Evolutionary conservation across 2,113 vertebrate genomes (phyloP).

Genomic region (Thamnophis sirtalis): DNA sequence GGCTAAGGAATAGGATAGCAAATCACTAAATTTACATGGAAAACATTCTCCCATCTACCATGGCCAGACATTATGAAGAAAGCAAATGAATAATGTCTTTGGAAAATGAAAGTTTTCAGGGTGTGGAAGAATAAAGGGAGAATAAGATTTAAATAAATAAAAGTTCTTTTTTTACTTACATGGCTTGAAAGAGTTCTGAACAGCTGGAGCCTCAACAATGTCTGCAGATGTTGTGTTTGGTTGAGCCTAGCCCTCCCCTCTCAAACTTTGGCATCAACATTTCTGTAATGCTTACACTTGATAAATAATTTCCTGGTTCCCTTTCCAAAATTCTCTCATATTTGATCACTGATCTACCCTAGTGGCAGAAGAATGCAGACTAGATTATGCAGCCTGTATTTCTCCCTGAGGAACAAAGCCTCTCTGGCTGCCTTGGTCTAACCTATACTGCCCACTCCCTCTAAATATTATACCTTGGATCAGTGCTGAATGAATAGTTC

Average conservation of each 20-base stretch:
- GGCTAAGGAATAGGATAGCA: rapidly evolving
- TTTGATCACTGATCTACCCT: constrained; percentile 24
- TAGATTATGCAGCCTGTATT: background rate
- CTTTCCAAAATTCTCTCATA: constrained; percentile 43
- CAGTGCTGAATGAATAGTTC: constrained; percentile 52
- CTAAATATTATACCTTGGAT: constrained; percentile 64
- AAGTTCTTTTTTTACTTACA: constrained; percentile 63
- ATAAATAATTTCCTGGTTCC: constrained; percentile 61
- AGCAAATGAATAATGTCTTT: constrained; percentile 18
- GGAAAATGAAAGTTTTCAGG: constrained; percentile 24
- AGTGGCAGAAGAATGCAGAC: background rate
- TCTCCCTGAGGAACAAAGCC: constrained; percentile 10
- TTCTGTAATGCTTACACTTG: constrained; percentile 47
- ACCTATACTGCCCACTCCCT: constrained; percentile 3
- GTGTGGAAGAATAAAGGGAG: constrained; percentile 37
- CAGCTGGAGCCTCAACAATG: constrained; percentile 59
- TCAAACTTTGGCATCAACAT: constrained; percentile 47
- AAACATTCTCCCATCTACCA: constrained; percentile 24
- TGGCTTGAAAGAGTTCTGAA: constrained; percentile 47
- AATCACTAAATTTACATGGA: background rate
- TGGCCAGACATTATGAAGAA: background rate
- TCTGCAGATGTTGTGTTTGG: constrained; percentile 50
- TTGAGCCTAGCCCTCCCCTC: constrained; percentile 32
- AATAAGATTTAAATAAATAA: constrained; percentile 7
- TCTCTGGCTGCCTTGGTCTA: background rate